These are phyloP conservation scores for Odontophorus gujanensis DNA, from an alignment of 2,113 vertebrate species.

Conservation along the genomic window DNA sequence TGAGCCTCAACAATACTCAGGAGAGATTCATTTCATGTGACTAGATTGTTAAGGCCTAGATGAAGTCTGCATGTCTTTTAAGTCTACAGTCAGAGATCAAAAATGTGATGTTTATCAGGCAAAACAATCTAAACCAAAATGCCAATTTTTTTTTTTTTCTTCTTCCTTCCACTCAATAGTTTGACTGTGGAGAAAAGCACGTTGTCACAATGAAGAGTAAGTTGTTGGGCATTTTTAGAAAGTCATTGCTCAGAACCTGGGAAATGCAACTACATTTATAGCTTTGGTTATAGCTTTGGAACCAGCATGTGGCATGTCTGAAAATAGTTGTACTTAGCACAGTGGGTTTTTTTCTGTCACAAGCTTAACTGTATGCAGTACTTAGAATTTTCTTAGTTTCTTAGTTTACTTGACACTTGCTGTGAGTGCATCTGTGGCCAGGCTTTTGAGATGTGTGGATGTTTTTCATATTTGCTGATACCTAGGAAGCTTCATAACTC, in stretches of 20 bases:
- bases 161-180: not conserved
- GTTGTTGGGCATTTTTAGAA: not conserved
- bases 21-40: not conserved
- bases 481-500: not conserved
- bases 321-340: not conserved
- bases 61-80: not conserved
- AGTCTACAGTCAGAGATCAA: not conserved
- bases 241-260: not conserved
- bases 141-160: not conserved
- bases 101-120: not conserved
- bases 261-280: not conserved
- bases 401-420: not conserved
- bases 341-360: not conserved
- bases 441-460: fast-evolving
- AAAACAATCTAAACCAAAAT: not conserved
- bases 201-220: not conserved
- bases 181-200: not conserved
- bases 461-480: not conserved
- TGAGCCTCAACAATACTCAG: not conserved
- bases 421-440: not conserved
- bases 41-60: not conserved
- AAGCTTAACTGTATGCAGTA: not conserved
- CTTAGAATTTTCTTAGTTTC: not conserved
- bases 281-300: not conserved
- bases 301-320: not conserved